Conservation (phyloP, 1,140 invertebrate genomes). For the Orius laevigatus region DNA sequence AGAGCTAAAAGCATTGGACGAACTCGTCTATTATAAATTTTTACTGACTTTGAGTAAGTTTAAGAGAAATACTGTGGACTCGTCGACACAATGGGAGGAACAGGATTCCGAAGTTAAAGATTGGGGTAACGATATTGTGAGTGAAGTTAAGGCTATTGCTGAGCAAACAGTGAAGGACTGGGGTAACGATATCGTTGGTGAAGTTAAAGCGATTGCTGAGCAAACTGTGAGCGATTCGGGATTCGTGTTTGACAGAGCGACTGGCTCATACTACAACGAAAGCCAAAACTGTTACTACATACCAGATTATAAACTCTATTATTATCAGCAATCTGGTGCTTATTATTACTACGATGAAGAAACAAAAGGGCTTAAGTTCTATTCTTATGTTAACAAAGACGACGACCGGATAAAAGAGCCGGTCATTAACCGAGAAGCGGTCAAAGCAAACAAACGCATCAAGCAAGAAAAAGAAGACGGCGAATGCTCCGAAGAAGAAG, state of each 20-base stretch:
- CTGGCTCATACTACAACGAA: conserved; percentile 2
- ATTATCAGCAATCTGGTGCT: conserved; percentile 5
- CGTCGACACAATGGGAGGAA: no score
- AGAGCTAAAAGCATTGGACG: no score
- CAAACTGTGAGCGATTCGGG: neutral
- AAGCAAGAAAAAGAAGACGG: conserved; percentile 6
- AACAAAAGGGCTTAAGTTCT: conserved; percentile 6
- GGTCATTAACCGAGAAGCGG: no score
- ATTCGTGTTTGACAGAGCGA: neutral
- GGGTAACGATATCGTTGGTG: no score
- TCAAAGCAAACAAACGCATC: no score
- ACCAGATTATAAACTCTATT: conserved; percentile 11
- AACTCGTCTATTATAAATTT: no score
- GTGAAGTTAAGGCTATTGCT: conserved; percentile 1
- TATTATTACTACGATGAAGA: conserved; percentile 13
- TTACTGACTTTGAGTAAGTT: no score
- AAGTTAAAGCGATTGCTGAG: neutral
- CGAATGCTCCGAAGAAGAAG: conserved; percentile 2
- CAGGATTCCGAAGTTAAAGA: no score
- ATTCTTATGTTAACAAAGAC: neutral
- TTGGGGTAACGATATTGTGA: neutral
- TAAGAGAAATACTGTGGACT: no score
- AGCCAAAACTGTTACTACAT: conserved; percentile 7
- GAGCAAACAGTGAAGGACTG: no score
- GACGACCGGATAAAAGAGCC: no score